Base-by-base conservation (phyloP, 2,888 invertebrate species). In the Drosophila basisetae region DNA sequence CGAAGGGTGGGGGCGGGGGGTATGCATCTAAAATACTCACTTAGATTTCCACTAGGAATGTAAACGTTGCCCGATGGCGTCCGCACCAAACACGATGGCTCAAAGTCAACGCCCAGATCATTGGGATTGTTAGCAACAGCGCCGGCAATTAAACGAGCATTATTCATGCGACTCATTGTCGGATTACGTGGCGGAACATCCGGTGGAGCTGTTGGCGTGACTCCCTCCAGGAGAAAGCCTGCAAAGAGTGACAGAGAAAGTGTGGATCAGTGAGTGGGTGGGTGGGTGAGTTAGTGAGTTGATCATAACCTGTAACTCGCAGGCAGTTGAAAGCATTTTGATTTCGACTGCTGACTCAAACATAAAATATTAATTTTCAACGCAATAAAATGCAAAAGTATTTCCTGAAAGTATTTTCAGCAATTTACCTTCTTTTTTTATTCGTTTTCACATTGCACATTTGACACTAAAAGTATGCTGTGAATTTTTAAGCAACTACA, bases 41-140 rank as follows among this genome's bases (percentile, higher is more conserved):
- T 95, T 93, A 94, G 92, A 92, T 94, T 95, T 94, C 96, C 96
- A 95, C 97, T 96, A 94, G 97, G 97, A 95, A 98, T 97, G 95
- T 97, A 98, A 93, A 98, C 97, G 94, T 97, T 97, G 93, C 98
- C 98, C 87, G 97, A 98, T 86, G 97, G 97, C 83, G 97, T 97
- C 94, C 97, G 95, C 91, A 97, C 97, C 92, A 98, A 95, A 94
- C 97, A 97, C 93, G 97, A 97, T 88, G 97, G 97, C 94, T 97
- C 97, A 94, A 97, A 97, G 94, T 97, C 97, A 86, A 94, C 95
- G 84, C 96, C 94, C 92, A 95, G 94, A 93, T 96, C 96, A 89
- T 95, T 96, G 87, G 96, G 96, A 94, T 97, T 96, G 84, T 79
- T 90, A 82, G 80, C 89, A 78, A 75, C 78, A 73, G 73, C 50